phyloP scores from a whole-genome alignment of 2,797 vertebrate genomes.

The Tapera naevia region DNA sequence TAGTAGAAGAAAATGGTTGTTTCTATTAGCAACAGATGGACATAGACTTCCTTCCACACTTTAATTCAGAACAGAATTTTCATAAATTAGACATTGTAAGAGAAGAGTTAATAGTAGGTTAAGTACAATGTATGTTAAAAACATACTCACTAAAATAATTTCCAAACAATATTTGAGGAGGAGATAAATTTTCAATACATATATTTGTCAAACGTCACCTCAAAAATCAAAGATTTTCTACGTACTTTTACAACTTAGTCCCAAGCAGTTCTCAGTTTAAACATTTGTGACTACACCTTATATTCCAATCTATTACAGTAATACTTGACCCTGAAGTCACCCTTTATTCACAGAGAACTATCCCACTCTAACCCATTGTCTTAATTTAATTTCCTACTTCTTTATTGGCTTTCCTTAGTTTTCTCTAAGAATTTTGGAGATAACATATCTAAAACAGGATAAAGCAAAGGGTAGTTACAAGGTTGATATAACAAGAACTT shows the following conservation, averaged over 20 bases:
- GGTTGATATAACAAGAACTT: not conserved
- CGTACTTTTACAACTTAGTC: not conserved
- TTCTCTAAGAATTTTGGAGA: not conserved
- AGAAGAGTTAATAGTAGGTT: not conserved
- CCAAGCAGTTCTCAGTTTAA: not conserved
- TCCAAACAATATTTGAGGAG: not conserved
- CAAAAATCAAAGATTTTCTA: not conserved
- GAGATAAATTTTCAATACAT: not conserved
- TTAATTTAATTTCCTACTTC: not conserved
- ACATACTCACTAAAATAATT: not conserved
- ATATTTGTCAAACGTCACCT: not conserved
- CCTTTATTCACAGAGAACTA: not conserved
- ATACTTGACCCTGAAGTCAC: not conserved
- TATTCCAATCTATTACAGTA: not conserved
- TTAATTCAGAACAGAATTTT: not conserved
- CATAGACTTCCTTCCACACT: not conserved
- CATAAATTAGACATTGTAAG: not conserved
- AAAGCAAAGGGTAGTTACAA: not conserved
- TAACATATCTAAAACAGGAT: not conserved
- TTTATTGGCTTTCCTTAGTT: not conserved
- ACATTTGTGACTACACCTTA: not conserved
- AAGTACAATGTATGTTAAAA: not conserved
- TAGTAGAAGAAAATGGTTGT: not conserved
- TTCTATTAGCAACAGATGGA: not conserved
- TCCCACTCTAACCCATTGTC: not conserved